phyloP scores from a whole-genome alignment of 1,140 invertebrate genomes.

The Pissodes strobi region DNA sequence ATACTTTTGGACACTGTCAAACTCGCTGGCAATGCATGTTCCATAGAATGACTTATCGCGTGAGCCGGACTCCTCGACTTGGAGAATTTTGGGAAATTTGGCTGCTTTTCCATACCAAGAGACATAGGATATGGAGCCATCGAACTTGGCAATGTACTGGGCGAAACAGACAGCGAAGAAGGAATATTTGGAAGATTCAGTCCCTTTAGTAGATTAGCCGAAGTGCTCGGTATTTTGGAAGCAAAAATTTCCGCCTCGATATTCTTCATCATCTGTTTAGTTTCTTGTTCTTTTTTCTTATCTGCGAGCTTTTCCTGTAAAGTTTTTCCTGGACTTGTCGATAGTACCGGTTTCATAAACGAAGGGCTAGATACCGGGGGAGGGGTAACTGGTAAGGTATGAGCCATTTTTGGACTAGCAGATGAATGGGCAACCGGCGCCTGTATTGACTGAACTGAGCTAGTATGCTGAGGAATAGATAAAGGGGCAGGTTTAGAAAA shows the following conservation, averaged over 20 bases:
- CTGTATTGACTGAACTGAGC: not conserved
- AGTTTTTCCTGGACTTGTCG: constrained; percentile 62
- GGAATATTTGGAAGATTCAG: constrained; percentile 39
- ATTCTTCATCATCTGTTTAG: constrained; percentile 30
- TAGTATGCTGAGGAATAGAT: too few relatives aligned
- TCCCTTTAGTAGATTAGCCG: constrained; percentile 23
- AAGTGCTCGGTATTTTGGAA: constrained; percentile 4
- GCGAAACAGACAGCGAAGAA: constrained; percentile 34
- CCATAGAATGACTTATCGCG: too few relatives aligned
- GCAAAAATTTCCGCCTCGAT: constrained; percentile 34
- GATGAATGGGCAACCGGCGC: constrained; percentile 10
- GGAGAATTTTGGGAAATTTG: not conserved
- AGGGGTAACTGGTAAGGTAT: constrained; percentile 12
- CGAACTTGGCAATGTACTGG: not conserved
- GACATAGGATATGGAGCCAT: not conserved
- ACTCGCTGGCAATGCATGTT: constrained; percentile 23
- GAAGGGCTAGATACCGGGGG: constrained; percentile 27
- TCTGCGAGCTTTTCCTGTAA: constrained; percentile 67
- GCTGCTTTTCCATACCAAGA: not conserved
- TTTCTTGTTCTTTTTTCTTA: constrained; percentile 58
- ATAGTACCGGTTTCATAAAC: constrained; percentile 26
- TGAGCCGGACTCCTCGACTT: not conserved
- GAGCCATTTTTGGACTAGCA: constrained; percentile 15
- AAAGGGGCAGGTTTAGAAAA: too few relatives aligned
- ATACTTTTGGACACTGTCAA: constrained; percentile 30